Evolutionary conservation across 2,113 vertebrate species (phyloP), one percentile per base, ranked within the genome.

Genomic region (Tachycineta bicolor): DNA sequence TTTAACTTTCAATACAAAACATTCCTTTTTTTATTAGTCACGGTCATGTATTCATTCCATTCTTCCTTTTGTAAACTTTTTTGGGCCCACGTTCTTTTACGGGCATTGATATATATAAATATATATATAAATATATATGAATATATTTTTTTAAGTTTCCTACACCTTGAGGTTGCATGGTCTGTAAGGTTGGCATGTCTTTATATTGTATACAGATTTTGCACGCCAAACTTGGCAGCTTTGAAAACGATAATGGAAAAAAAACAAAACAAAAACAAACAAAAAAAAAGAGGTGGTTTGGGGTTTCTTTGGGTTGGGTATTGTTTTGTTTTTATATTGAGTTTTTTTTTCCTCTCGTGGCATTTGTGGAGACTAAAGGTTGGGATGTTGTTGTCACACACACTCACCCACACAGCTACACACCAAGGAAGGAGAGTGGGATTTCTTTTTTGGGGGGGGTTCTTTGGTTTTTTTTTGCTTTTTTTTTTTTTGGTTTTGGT

Each of bases 141-240:
- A 96, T 98, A 90, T 98, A 98, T 98, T 98, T 98, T 98, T 98
- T 97, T 97, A 98, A 97, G 97, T 98, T 98, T 97, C 98, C 98
- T 98, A 98, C 98, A 96, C 95, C 96, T 97, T 94, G 98, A 98
- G 96, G 97, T 98, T 98, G 99, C 99, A 99, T 99, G 99, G 97
- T 98, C 98, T 94, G 94, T 98, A 94, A 93, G 97, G 98, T 98
- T 97, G 95, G 99, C 98, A 99, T 99, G 99, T 98, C 98, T 98
- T 97, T 97, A 88, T 97, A 96, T 95, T 93, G 96, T 97, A 97
- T 71, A 97, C 97, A 92, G 97, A 97, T 97, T 98, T 97, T 98
- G 98, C 98, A 98, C 96, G 97, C 98, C 97, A 95, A 78, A 94
- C 95, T 96, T 94, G 97, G 98, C 98, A 98, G 97, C 98, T 98